Percentiles rank a stretch among this genome's conserved stretches.
Conservation (phyloP, 1,140 invertebrate genomes). For the Cherax destructor region DNA sequence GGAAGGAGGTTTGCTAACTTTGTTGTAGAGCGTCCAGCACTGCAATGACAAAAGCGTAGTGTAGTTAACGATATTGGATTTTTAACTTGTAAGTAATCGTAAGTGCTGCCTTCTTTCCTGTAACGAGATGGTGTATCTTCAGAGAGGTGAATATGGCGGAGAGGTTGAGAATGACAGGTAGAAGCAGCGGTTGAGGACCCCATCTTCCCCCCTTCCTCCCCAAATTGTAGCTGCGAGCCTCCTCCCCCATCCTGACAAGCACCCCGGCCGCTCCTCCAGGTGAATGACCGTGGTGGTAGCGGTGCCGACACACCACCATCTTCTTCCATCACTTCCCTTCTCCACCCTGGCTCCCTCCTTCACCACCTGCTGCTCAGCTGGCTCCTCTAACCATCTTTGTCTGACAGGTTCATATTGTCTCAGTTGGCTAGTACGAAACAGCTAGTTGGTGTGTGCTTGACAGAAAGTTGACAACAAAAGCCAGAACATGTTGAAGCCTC, state of each 20-base stretch:
- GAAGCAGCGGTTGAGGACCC: background rate
- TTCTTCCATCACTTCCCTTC: background rate
- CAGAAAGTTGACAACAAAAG: background rate
- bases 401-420: background rate
- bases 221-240: background rate
- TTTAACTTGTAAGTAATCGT: background rate
- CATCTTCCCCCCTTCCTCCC: background rate
- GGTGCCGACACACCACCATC: background rate
- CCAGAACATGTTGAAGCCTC: background rate
- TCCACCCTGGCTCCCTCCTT: background rate
- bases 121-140: background rate
- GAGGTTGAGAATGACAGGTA: background rate
- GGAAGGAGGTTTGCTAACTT: background rate
- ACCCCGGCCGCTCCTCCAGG: constrained; percentile 2
- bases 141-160: background rate
- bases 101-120: background rate
- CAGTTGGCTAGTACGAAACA: background rate
- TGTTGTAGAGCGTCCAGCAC: background rate
- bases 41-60: background rate
- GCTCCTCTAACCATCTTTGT: background rate
- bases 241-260: background rate
- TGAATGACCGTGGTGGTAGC: constrained; percentile 12
- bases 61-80: background rate
- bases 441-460: background rate
- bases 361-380: background rate